Evolutionary conservation across 1,140 invertebrate genomes (phyloP).

Genomic region (Drosophila hydei): DNA sequence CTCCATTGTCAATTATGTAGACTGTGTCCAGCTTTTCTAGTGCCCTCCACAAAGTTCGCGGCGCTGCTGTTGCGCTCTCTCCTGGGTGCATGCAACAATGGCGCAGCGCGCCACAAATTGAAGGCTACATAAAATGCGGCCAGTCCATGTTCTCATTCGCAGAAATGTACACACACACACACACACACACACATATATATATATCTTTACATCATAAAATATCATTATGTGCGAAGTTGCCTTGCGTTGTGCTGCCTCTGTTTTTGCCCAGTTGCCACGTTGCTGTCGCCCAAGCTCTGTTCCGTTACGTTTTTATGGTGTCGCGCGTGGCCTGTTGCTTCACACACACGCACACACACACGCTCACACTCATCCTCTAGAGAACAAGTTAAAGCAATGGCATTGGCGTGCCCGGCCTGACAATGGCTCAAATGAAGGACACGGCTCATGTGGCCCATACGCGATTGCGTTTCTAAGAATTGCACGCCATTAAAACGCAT

Average conservation of each 20-base stretch:
- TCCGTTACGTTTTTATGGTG: slow-evolving; percentile 70
- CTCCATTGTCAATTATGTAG: slow-evolving; percentile 56
- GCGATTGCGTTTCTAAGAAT: slow-evolving; percentile 63
- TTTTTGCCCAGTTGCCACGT: slow-evolving; percentile 38
- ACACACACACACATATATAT: slow-evolving; percentile 14
- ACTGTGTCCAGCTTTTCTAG: slow-evolving; percentile 6
- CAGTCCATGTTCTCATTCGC: slow-evolving; percentile 27
- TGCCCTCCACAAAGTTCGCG: slow-evolving; percentile 3
- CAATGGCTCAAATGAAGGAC: slow-evolving; percentile 68
- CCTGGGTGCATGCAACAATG: slow-evolving; percentile 29
- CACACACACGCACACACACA: slow-evolving; percentile 34
- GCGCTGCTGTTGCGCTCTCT: not conserved
- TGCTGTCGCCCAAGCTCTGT: slow-evolving; percentile 38
- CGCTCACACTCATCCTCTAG: slow-evolving; percentile 30
- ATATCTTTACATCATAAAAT: slow-evolving; percentile 63
- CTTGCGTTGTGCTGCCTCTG: slow-evolving; percentile 38
- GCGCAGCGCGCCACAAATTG: slow-evolving; percentile 28
- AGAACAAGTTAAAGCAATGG: slow-evolving; percentile 51
- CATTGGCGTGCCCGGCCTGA: slow-evolving; percentile 66
- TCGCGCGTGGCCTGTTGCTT: slow-evolving; percentile 75
- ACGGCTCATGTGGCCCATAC: slow-evolving; percentile 42
- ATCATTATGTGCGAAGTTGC: slow-evolving; percentile 76
- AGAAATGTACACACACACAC: slow-evolving; percentile 11
- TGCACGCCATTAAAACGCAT: slow-evolving; percentile 74
- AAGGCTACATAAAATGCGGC: slow-evolving; percentile 62